These are phyloP conservation scores for Anodontia alba DNA, from an alignment of 2,888 invertebrate species.

Conservation along the genomic window DNA sequence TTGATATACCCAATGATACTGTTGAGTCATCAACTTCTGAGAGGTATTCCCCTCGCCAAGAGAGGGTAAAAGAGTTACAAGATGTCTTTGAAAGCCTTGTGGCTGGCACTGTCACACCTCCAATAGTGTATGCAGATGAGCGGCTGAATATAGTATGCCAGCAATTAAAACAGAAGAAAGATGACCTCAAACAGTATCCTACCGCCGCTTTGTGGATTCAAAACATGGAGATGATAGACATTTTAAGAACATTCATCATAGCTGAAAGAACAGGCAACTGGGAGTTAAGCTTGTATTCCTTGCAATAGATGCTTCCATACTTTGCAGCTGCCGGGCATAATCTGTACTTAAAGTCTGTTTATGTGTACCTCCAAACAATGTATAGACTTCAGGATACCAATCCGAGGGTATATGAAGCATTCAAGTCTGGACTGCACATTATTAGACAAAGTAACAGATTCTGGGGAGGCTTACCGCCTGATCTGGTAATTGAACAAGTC, in stretches of 20 bases:
- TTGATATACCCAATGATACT: neutral
- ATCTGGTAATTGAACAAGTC: slow-evolving; percentile 70
- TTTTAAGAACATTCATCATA: neutral
- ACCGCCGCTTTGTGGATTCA: slow-evolving; percentile 50
- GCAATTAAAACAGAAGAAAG: neutral
- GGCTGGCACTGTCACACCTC: neutral
- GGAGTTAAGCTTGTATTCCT: slow-evolving; percentile 18
- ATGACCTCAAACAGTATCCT: neutral
- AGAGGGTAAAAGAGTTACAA: neutral
- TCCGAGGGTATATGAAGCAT: slow-evolving; percentile 51
- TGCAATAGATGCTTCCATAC: slow-evolving; percentile 52
- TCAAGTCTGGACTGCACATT: slow-evolving; percentile 56
- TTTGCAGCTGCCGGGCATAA: slow-evolving; percentile 65
- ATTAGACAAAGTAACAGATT: slow-evolving; percentile 59
- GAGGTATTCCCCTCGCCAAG: neutral
- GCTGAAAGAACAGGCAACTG: slow-evolving; percentile 40
- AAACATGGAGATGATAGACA: slow-evolving; percentile 54
- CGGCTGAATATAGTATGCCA: neutral
- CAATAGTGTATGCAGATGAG: neutral
- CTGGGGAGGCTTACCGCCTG: slow-evolving; percentile 69
- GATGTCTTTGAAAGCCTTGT: neutral
- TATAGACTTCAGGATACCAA: slow-evolving; percentile 28
- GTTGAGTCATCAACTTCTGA: neutral
- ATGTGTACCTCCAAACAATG: slow-evolving; percentile 52
- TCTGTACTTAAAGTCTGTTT: slow-evolving; percentile 49